Evolutionary conservation across 1,140 invertebrate genomes (phyloP), one percentile per base, ranked within the genome.

Genomic region (Scaptomyza graminum): DNA sequence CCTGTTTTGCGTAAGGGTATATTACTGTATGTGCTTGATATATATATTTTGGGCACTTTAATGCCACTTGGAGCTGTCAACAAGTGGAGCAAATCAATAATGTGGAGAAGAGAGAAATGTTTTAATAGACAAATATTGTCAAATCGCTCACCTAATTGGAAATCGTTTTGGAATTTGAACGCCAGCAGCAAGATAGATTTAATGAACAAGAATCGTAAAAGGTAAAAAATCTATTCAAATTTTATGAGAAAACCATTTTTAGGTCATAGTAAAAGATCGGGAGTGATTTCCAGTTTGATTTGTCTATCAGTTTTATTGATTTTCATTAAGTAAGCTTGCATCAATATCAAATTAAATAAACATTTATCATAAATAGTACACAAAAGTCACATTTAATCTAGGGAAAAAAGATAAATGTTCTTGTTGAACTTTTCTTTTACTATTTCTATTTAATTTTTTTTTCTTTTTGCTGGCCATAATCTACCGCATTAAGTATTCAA

Each of bases 401-500:
- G 28, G 37, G 3, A 4, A 25, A 47, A 39, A 51, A 57, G 15
- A 39, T 52, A 37, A 34, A 15, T 63, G 37, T 28, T 49, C 25
- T 39, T 18, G 9, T 18, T 37, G 34, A 9, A 9, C 34, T 0
- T 34, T 8, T 34, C n/a, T 41, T 41, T 39, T 39, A 3, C 37
- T 39, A n/a, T 39, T 39, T 39, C 11, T 34, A 34, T 41, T 41
- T 41, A n/a, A n/a, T 39, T 39, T 39, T 3, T 34, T 9, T 41
- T 41, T 41, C n/a, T 3, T 49, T 41, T 62, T 73, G 46, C 37
- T 28, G 22, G 46, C 69, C 68, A 84, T 87, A 84, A 81, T 84
- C 81, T 83, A 70, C 65, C 43, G 41, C 77, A 84, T 84, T 77
- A 81, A 51, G 72, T 65, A 87, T 87, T 84, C 77, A 81, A 81